phyloP scores from a whole-genome alignment of 2,797 vertebrate species.

The Tarsius wallacei region DNA sequence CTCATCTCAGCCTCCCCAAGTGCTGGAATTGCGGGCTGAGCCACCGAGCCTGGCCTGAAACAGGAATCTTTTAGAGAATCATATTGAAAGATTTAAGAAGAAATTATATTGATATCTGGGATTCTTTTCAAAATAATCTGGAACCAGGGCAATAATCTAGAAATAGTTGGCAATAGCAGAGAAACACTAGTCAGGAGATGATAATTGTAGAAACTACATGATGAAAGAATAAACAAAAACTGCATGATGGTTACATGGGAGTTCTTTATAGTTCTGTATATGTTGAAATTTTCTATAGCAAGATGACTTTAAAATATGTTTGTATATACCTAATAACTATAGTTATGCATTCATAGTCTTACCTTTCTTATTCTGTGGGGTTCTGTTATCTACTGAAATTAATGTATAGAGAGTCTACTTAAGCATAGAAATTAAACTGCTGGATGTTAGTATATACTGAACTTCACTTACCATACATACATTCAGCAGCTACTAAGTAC shows the following conservation, averaged over 20 bases:
- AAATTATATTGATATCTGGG: neutral
- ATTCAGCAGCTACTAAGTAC: neutral
- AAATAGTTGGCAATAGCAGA: neutral
- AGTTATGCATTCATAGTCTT: neutral
- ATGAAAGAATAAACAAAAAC: neutral
- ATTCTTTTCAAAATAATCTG: conserved; percentile 29
- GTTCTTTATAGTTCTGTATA: neutral
- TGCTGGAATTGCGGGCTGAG: too few relatives aligned
- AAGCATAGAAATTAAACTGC: conserved; percentile 24
- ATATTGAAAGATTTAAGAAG: neutral
- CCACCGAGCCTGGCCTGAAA: neutral
- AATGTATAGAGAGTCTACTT: neutral
- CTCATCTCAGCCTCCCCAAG: too few relatives aligned
- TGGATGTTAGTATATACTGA: neutral
- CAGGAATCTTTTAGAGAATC: neutral
- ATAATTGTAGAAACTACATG: conserved; percentile 42
- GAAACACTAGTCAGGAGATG: neutral
- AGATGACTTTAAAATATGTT: neutral
- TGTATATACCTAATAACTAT: neutral
- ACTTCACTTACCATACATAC: conserved; percentile 12
- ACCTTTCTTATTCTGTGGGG: neutral
- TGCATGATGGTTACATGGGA: neutral
- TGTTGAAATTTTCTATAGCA: neutral
- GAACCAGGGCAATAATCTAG: neutral
- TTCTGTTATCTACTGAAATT: conserved; percentile 30